Percentiles rank a stretch among this genome's conserved stretches.
Conservation (phyloP, 2,113 vertebrate genomes). For the Callocephalon fimbriatum region DNA sequence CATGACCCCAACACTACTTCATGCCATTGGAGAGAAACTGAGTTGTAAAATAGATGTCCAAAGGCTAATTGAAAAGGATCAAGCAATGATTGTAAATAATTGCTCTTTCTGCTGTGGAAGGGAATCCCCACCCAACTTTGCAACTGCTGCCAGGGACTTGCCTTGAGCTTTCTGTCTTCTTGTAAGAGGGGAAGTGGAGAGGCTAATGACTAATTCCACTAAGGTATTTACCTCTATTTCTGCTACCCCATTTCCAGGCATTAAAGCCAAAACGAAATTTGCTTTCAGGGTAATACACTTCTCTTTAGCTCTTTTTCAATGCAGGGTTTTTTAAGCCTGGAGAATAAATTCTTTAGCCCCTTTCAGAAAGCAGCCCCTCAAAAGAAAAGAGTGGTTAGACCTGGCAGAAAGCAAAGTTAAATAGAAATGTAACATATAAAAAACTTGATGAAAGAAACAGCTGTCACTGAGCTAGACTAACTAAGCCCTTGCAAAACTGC, state of each 20-base stretch:
- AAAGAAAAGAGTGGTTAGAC: not conserved
- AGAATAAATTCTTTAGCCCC: not conserved
- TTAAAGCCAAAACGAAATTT: not conserved
- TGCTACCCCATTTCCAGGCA: not conserved
- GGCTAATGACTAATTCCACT: not conserved
- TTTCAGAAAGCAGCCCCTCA: not conserved
- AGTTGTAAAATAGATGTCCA: not conserved
- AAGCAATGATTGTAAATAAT: not conserved
- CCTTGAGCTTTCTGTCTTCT: not conserved
- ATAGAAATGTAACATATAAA: not conserved
- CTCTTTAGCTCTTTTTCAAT: not conserved
- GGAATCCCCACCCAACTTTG: slow-evolving; percentile 25
- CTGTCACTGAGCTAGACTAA: not conserved
- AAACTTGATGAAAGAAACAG: slow-evolving; percentile 28
- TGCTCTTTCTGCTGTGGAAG: not conserved
- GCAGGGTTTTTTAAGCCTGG: not conserved
- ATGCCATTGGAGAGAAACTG: not conserved
- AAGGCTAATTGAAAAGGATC: not conserved
- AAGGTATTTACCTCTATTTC: not conserved
- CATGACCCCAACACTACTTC: not conserved
- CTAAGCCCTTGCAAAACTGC: not conserved
- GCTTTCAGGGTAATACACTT: not conserved
- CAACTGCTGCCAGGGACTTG: slow-evolving; percentile 30
- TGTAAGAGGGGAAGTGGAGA: slow-evolving; percentile 4
- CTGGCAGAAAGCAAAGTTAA: not conserved